Base-by-base conservation (phyloP, 2,888 invertebrate genomes). In the Venusia cambrica region DNA sequence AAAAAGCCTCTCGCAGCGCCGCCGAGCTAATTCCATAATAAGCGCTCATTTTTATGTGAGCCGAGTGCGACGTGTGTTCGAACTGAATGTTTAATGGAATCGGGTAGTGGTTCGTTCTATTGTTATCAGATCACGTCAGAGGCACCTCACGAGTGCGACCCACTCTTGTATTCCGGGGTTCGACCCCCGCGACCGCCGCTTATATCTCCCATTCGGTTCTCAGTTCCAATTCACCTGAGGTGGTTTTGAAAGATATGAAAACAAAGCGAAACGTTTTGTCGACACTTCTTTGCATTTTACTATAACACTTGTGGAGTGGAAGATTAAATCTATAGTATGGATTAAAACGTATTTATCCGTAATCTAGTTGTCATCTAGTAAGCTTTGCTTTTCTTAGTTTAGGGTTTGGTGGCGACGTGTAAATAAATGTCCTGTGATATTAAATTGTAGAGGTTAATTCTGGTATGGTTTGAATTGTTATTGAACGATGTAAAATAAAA, bases 1-100 rank as follows among this genome's bases (percentile, higher is more conserved):
- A 81, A 84, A 80, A 80, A 76, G 71, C 54, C 55, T 55, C 69
- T 65, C 64, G 66, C 70, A 57, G 56, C 60, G 61, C 65, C 70
- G 71, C 70, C 67, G 62, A 67, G 74, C 72, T 85, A 87, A 87
- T 87, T 87, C 79, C 83, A 81, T 85, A 84, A 87, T 78, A 85
- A 75, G 72, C 71, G 74, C 73, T 80, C 77, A 87, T 87, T 87
- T 87, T 85, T 87, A 83, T 78, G 78, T 80, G 68, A 74, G 73
- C 47, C 65, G 71, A 57, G 68, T 48, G 48, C 64, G 72, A 73
- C 68, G 73, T 76, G 69, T 70, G 69, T 59, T 66, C 45, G 55
- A 59, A 40, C 48, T 83, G 79, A 84, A 87, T 83, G 67, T 81
- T 85, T 85, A 74, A 87, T 84, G 73, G 55, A 63, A 68, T 69